A percentile compares a stretch with the other conserved stretches of the same genome.
Evolutionary conservation across 2,888 invertebrate genomes (phyloP).

Genomic region (Petrolisthes cinctipes): DNA sequence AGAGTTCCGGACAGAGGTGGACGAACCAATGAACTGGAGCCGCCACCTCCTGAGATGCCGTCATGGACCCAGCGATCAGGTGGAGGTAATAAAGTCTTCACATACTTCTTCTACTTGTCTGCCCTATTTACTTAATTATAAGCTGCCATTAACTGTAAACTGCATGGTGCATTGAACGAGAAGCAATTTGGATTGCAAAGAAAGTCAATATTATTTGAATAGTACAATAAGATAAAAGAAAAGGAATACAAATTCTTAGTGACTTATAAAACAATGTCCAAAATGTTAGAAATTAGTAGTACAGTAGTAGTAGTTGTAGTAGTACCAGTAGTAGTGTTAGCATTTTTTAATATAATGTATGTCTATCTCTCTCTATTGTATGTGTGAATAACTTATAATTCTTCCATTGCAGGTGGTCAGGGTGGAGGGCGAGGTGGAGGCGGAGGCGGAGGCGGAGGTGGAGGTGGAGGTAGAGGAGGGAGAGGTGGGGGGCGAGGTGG

Average conservation of each 20-base stretch:
- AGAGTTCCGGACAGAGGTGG: constrained; percentile 96
- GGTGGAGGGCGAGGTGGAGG: constrained; percentile 50
- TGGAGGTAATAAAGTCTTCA: not conserved
- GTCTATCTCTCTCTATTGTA: not conserved
- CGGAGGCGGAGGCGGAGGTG: constrained; percentile 31
- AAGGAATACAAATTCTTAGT: no score
- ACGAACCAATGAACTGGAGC: constrained; percentile 88
- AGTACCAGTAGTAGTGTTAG: constrained; percentile 1
- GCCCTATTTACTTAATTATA: not conserved
- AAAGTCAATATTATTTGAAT: not conserved
- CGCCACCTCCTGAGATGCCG: constrained; percentile 97
- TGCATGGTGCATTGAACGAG: no score
- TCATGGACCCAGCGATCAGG: constrained; percentile 82
- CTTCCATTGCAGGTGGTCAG: constrained; percentile 41
- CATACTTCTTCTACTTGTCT: no score
- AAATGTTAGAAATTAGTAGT: not conserved
- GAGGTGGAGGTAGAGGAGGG: not conserved
- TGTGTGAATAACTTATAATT: constrained; percentile 20
- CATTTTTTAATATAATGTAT: not conserved
- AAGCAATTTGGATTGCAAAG: no score
- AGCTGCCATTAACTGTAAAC: no score
- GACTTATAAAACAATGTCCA: no score
- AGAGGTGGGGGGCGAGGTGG: constrained; percentile 20
- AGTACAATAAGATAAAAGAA: not conserved
- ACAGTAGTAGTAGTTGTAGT: constrained; percentile 4